Base-by-base conservation (phyloP, 2,888 invertebrate genomes). In the Hermaeophaga mercurialis region DNA sequence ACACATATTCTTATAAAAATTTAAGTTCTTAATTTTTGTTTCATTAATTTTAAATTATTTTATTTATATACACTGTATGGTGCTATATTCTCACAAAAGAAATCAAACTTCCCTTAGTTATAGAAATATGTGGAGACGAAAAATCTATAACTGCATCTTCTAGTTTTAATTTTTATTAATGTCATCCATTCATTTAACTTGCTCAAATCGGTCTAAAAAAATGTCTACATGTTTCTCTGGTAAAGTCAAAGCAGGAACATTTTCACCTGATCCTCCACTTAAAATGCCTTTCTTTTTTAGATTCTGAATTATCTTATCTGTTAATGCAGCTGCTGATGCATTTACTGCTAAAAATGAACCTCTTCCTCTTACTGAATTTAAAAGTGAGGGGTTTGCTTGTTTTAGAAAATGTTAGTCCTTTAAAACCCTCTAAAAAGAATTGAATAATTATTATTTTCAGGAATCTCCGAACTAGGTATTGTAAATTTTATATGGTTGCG, bases 391-490 rank as follows among this genome's bases (percentile, higher is more conserved):
- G 72, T 82, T 79, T 0, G 92, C 94, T 65, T 86, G 84, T 1
- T 84, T 79, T 46, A 99, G 74, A n/a, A 99, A 82, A 50, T 90
- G 85, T 15, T 97, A 89, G 28, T 86, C 81, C 71, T 87, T 84
- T 7, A 99, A 89, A 0, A 94, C 91, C 45, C 91, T 85, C 28
- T 98, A 71, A 6, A 96, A 86, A 58, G 86, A 87, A 72, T 96
- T 92, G 53, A 99, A 78, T 11, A 99, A 78, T 44, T 96, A 79
- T 39, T 99, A 73, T 80, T 98, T 99, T 54, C 93, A 87, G 4
- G 98, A 97, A 77, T 99, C 99, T 9, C 99, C 99, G 88, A 98
- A 91, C 99, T 99, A 99, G 0, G 99, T 99, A 79, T 99, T 99
- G 79, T 96, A 98, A 64, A 99, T 90, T 58, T 98, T 84, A 77